Percentiles rank a stretch among this genome's conserved stretches.
phyloP scores from a whole-genome alignment of 1,140 invertebrate genomes.

The Magallana angulata region DNA sequence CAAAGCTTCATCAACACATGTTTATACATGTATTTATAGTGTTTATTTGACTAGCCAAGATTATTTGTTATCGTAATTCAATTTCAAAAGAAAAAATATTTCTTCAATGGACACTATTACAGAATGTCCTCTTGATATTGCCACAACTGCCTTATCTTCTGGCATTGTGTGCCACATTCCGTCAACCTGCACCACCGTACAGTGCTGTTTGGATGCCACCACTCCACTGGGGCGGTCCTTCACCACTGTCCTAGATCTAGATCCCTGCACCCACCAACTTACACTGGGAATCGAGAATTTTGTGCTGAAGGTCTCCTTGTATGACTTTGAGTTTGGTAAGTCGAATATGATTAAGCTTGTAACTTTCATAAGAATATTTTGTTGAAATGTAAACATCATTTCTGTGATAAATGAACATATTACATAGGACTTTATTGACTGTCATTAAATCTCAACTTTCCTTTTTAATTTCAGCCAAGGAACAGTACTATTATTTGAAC shows the following conservation, averaged over 20 bases:
- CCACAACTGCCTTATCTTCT: conserved; percentile 35
- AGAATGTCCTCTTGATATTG: conserved; percentile 41
- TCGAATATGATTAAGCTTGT: not conserved
- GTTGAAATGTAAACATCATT: too few species aligned
- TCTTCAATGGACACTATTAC: not conserved
- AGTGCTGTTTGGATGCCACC: conserved; percentile 40
- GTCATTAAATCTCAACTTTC: too few species aligned
- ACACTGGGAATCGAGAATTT: conserved; percentile 57
- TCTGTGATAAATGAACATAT: too few species aligned
- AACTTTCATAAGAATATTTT: too few species aligned
- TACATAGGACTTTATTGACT: too few species aligned
- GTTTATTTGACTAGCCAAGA: too few species aligned
- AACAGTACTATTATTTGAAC: conserved; percentile 29
- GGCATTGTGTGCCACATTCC: conserved; percentile 42
- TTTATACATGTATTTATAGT: too few species aligned
- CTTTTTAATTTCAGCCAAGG: not conserved
- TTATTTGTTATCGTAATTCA: too few species aligned
- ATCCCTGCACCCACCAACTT: conserved; percentile 55
- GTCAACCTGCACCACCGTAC: conserved; percentile 24
- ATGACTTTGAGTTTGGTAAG: conserved; percentile 41
- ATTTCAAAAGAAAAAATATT: too few species aligned
- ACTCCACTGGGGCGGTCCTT: conserved; percentile 49
- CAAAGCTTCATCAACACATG: too few species aligned
- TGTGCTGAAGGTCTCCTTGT: conserved; percentile 48
- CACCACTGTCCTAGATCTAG: conserved; percentile 47